A percentile compares a stretch with the other conserved stretches of the same genome.
phyloP scores from a whole-genome alignment of 2,797 vertebrate genomes.

The Gobio occitaniae region DNA sequence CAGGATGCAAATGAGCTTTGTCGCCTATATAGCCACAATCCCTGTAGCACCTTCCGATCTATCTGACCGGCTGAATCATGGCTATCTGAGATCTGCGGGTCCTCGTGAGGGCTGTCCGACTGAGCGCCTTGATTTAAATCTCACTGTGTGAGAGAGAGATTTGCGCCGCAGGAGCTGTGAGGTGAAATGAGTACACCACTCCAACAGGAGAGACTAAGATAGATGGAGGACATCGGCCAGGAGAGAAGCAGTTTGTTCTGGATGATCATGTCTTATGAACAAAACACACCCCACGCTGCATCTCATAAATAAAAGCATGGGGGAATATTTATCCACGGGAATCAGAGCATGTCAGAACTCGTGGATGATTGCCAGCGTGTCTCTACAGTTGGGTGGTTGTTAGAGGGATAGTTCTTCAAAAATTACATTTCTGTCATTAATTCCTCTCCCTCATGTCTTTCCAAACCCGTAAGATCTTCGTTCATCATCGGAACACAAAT shows the following conservation, averaged over 20 bases:
- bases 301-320: neutral
- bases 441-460: no score
- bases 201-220: constrained; percentile 13
- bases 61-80: neutral
- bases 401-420: no score
- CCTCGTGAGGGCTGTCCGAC: constrained; percentile 4
- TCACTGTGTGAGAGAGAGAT: constrained; percentile 1
- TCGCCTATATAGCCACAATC: neutral
- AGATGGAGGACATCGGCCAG: neutral
- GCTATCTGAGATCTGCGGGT: neutral
- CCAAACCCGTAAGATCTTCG: no score
- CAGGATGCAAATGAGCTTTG: neutral
- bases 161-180: constrained; percentile 14
- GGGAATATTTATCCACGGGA: neutral
- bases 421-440: no score
- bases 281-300: neutral
- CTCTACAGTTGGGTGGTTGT: neutral
- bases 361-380: neutral
- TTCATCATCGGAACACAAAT: no score
- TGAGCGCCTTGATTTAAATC: constrained; percentile 29
- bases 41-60: neutral
- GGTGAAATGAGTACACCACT: constrained; percentile 27
- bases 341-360: neutral
- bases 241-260: neutral
- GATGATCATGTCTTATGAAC: neutral